Conservation (phyloP, 2,888 invertebrate species). For the Hirtodrosophila trivittata region DNA sequence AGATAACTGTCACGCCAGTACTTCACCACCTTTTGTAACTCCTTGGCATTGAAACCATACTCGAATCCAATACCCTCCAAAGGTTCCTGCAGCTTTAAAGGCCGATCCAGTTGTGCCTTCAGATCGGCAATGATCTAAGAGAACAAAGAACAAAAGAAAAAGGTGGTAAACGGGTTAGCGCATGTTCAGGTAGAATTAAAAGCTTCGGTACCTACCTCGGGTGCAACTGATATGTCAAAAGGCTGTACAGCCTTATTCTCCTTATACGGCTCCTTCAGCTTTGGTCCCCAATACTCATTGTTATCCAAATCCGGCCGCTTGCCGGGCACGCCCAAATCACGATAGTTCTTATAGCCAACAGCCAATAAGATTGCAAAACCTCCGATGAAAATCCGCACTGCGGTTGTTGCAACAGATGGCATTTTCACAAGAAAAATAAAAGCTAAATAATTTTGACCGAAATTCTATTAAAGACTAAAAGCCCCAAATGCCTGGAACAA, state of each 20-base stretch:
- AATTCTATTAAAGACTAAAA: too few species aligned
- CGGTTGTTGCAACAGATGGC: conserved; percentile 56
- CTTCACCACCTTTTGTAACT: conserved; percentile 87
- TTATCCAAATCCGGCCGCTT: conserved; percentile 77
- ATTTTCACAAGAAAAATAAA: conserved; percentile 12
- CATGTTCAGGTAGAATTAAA: not conserved
- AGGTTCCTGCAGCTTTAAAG: conserved; percentile 85
- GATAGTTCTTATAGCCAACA: conserved; percentile 78
- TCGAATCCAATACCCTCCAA: conserved; percentile 89
- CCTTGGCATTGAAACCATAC: conserved; percentile 91
- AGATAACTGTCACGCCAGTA: conserved; percentile 92
- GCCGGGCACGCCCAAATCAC: conserved; percentile 69
- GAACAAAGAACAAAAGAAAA: conserved; percentile 3
- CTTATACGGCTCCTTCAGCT: conserved; percentile 65
- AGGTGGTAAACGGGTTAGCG: conserved; percentile 31
- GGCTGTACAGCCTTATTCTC: conserved; percentile 78
- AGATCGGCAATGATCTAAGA: conserved; percentile 86
- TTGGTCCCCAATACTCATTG: conserved; percentile 82
- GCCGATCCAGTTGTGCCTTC: conserved; percentile 85
- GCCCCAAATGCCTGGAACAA: conserved; percentile 1
- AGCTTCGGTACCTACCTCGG: conserved; percentile 62
- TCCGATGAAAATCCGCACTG: conserved; percentile 68
- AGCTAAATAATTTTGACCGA: not conserved
- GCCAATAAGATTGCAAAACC: conserved; percentile 66
- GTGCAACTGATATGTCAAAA: conserved; percentile 72